phyloP scores from a whole-genome alignment of 2,113 vertebrate genomes.

The Epinephelus fuscoguttatus region DNA sequence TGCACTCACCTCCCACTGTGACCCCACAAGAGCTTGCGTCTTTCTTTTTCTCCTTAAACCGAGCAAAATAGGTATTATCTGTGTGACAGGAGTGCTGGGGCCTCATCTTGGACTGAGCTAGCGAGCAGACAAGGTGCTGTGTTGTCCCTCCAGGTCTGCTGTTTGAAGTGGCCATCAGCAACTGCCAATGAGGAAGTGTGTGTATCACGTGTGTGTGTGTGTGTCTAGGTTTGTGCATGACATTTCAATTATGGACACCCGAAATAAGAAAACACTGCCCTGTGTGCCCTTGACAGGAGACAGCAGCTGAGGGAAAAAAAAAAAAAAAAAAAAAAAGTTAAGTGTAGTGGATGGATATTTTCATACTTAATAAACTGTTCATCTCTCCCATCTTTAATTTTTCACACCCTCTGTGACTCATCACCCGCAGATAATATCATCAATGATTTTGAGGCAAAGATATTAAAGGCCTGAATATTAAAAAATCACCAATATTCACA shows the following conservation, averaged over 20 bases:
- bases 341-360: conserved; percentile 24
- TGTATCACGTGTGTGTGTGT: not conserved
- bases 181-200: conserved; percentile 11
- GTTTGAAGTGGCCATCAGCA: conserved; percentile 40
- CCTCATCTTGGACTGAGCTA: conserved; percentile 12
- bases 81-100: conserved; percentile 14
- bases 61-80: conserved; percentile 40
- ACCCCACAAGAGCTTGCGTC: not conserved
- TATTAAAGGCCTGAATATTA: conserved; percentile 38
- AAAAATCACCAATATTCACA: conserved; percentile 1
- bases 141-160: conserved; percentile 19
- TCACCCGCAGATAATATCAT: conserved; percentile 50
- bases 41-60: conserved; percentile 23
- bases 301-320: not conserved
- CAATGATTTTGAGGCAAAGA: conserved; percentile 29
- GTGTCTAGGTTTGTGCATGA: not conserved
- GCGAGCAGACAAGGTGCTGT: conserved; percentile 2
- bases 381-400: conserved; percentile 48
- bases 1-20: conserved; percentile 30
- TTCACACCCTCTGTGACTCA: conserved; percentile 38
- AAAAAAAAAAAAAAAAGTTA: conserved; percentile 1
- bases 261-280: conserved; percentile 23
- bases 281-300: conserved; percentile 27
- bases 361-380: conserved; percentile 41
- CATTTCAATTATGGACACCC: conserved; percentile 26